Evolutionary conservation across 2,888 invertebrate genomes (phyloP), one percentile per base, ranked within the genome.

Genomic region (Acanthoscelides obtectus): DNA sequence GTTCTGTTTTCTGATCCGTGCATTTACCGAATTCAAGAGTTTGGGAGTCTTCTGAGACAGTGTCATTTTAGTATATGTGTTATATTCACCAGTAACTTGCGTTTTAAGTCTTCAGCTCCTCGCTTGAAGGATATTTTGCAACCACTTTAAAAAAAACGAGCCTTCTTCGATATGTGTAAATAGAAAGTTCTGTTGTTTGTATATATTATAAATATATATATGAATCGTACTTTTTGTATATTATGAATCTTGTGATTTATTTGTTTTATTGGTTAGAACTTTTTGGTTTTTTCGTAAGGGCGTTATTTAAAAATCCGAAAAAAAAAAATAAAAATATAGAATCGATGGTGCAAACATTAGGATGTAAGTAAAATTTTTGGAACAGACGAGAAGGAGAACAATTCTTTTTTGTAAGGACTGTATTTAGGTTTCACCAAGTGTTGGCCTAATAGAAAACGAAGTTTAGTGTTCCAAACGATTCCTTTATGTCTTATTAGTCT

Each of bases 291-390:
- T 65, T 70, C 67, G 70, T 77, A 77, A 78, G 77, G 75, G 79
- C 77, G 72, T 79, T 77, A 78, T 78, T 79, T 78, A 75, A 77
- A 77, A 77, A 74, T 69, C 65, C 21, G 22, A 67, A 22, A 67
- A 67, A 6, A 20, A 75, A 76, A 73, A 72, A 73, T 75, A 67
- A 67, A 67, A 67, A 67, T 22, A 76, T 82, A 82, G 84, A 84
- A 83, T 83, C 84, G 81, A 84, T 83, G 84, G 84, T 84, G 84
- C 84, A 83, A 83, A 83, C 73, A 67, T 68, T 76, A 75, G 74
- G 68, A 64, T 71, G 73, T 74, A 76, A 74, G 74, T 72, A 69
- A 74, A 70, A 66, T 22, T 66, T 2, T 6, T 20, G 20, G 66
- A 45, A 45, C 45, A 45, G 45, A 17, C 45, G 17, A 45, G 45